phyloP scores from a whole-genome alignment of 2,797 vertebrate species.

The Danio choprae region DNA sequence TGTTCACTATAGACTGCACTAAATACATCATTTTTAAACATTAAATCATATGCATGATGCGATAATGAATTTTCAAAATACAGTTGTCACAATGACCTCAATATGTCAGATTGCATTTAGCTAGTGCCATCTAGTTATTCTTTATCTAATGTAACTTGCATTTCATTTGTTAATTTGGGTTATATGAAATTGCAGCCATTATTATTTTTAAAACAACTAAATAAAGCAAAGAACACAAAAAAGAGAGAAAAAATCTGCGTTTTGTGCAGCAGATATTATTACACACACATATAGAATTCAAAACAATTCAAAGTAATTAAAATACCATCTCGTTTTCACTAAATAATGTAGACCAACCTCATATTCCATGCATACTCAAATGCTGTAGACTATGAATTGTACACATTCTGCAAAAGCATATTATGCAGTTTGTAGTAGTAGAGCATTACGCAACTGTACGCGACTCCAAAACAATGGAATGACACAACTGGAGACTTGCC shows the following conservation, averaged over 20 bases:
- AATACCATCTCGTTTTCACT: too few relatives aligned
- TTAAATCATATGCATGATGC: background rate
- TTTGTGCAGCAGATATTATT: background rate
- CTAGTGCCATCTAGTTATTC: too few relatives aligned
- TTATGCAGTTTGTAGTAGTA: background rate
- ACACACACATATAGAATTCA: background rate
- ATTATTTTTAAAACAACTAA: background rate
- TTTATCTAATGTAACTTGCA: too few relatives aligned
- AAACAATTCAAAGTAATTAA: too few relatives aligned
- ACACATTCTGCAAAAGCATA: background rate
- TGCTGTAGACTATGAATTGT: background rate
- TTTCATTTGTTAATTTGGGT: too few relatives aligned
- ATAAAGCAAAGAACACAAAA: too few relatives aligned
- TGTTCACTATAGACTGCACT: background rate
- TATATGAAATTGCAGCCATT: background rate
- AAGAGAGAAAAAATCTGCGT: background rate
- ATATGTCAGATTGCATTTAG: background rate
- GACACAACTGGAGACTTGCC: background rate
- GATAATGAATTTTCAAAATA: background rate
- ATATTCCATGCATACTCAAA: background rate
- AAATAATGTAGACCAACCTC: background rate
- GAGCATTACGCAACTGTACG: too few relatives aligned
- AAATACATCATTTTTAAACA: background rate
- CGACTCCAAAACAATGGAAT: background rate
- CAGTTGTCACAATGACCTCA: background rate